phyloP scores from a whole-genome alignment of 2,888 invertebrate genomes.

The Cephus runcator region DNA sequence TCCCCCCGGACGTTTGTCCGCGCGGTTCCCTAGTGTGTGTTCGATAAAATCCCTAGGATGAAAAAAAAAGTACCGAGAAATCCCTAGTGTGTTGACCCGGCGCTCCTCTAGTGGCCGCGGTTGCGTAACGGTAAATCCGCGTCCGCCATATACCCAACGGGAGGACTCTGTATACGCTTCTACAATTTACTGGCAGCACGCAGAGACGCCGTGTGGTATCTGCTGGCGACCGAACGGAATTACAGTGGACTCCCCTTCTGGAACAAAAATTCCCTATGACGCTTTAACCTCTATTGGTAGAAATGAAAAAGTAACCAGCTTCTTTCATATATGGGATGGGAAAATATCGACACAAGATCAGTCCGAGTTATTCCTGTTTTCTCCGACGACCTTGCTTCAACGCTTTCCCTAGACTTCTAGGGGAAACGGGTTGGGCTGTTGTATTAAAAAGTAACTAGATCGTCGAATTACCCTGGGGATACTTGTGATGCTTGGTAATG shows the following conservation, averaged over 20 bases:
- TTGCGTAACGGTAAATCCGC: slow-evolving; percentile 54
- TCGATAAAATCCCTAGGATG: not conserved
- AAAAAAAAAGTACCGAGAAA: not conserved
- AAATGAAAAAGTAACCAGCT: not conserved
- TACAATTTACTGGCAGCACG: not conserved
- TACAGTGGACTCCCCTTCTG: not conserved
- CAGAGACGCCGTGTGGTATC: not conserved
- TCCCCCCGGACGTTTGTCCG: not conserved
- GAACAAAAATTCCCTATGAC: not conserved
- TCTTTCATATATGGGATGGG: not conserved
- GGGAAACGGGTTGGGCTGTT: not conserved
- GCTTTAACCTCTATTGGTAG: not conserved
- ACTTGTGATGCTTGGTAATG: not conserved
- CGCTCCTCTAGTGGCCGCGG: slow-evolving; percentile 24
- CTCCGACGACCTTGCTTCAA: not conserved
- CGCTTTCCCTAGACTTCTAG: not conserved
- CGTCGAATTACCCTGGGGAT: not conserved
- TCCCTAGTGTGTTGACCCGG: not conserved
- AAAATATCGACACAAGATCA: not conserved
- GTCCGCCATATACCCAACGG: not conserved
- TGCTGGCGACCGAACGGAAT: not conserved
- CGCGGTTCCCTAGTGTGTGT: not conserved
- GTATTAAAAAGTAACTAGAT: not conserved
- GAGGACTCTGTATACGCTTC: not conserved
- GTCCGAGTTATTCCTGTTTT: not conserved